These are phyloP conservation scores for Macroramphosus scolopax DNA, from an alignment of 2,797 vertebrate genomes.

Conservation along the genomic window DNA sequence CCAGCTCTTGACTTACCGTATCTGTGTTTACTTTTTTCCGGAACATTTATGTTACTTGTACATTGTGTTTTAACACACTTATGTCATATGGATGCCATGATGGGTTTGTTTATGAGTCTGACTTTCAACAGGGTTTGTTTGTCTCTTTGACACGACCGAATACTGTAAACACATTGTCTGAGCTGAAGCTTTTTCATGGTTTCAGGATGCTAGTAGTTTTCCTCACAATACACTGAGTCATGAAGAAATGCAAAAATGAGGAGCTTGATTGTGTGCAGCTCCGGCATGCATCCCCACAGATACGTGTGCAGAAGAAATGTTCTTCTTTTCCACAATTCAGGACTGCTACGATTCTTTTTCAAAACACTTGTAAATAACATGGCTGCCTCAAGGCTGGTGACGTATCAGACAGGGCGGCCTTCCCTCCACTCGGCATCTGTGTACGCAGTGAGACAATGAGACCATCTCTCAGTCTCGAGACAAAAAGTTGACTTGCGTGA, in stretches of 20 bases:
- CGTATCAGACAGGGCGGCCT: slow-evolving; percentile 33
- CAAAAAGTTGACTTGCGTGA: slow-evolving; percentile 24
- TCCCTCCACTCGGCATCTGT: slow-evolving; percentile 13
- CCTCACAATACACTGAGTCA: slow-evolving; percentile 18
- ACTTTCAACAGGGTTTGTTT: slow-evolving; percentile 38
- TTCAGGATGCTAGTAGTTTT: slow-evolving; percentile 33
- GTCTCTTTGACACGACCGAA: slow-evolving; percentile 49
- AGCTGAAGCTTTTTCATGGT: slow-evolving; percentile 27
- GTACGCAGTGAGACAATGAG: slow-evolving; percentile 21
- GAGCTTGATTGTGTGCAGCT: slow-evolving; percentile 50
- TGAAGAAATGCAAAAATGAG: slow-evolving; percentile 23
- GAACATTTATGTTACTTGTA: slow-evolving; percentile 56
- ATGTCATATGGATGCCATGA: slow-evolving; percentile 30
- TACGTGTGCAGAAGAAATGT: slow-evolving; percentile 44
- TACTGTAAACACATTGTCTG: slow-evolving; percentile 46
- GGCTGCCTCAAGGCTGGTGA: slow-evolving; percentile 42
- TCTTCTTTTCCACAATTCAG: slow-evolving; percentile 45
- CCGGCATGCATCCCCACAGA: slow-evolving; percentile 36
- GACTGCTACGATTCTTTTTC: slow-evolving; percentile 59
- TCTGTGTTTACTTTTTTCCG: slow-evolving; percentile 62
- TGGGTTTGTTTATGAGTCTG: slow-evolving; percentile 51
- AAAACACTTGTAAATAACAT: slow-evolving; percentile 62
- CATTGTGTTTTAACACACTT: slow-evolving; percentile 41
- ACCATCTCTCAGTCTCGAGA: slow-evolving; percentile 21
- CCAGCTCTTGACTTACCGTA: slow-evolving; percentile 45